phyloP scores from a whole-genome alignment of 2,888 invertebrate species.

The Platycnemis pennipes region DNA sequence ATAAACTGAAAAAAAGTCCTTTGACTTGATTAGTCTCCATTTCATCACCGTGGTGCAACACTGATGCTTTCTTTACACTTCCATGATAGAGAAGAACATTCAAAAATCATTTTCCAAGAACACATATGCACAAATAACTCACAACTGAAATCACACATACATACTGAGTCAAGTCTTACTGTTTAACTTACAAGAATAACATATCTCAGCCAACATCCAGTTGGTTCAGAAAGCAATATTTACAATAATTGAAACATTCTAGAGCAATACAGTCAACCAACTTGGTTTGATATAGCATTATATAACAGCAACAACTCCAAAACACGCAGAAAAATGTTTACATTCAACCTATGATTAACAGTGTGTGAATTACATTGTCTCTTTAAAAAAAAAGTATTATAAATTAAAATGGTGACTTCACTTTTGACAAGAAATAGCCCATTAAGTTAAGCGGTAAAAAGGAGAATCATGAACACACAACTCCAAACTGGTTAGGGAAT shows the following conservation, averaged over 20 bases:
- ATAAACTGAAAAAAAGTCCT: background rate
- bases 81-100: background rate
- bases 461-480: background rate
- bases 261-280: background rate
- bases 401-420: background rate
- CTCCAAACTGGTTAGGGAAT: background rate
- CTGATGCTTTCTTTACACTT: background rate
- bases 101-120: background rate
- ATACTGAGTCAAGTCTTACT: background rate
- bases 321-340: background rate
- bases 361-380: background rate
- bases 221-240: background rate
- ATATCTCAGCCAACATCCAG: background rate
- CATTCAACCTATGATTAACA: background rate
- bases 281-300: background rate
- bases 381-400: background rate
- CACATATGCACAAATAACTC: background rate
- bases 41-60: background rate
- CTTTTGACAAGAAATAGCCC: background rate
- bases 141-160: background rate
- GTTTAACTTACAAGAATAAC: background rate
- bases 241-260: background rate
- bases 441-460: background rate
- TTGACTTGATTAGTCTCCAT: background rate
- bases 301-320: conserved; percentile 8